Evolutionary conservation across 2,888 invertebrate genomes (phyloP), one percentile per base, ranked within the genome.

Genomic region (Phlogophora meticulosa): DNA sequence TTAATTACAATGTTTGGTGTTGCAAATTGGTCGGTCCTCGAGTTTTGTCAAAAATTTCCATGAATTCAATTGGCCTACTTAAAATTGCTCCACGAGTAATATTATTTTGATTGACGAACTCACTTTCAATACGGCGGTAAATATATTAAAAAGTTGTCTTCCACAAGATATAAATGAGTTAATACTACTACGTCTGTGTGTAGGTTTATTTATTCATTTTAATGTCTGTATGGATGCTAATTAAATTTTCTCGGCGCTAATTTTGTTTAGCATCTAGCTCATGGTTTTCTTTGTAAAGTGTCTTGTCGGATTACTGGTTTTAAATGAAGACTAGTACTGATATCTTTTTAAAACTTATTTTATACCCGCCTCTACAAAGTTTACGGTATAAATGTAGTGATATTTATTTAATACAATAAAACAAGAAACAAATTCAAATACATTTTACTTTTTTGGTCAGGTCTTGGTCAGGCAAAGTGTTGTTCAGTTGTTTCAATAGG

Each of bases 1-100:
- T 84, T 80, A 85, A 83, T 85, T 85, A 82, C 82, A 84, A 72
- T 86, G 79, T 89, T 88, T 88, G 85, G 86, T 84, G 79, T 81
- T 71, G 64, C 75, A 84, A 89, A 89, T 84, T 86, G 82, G 81
- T 72, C 60, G 80, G 83, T 80, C 82, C 81, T 83, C 57, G 59
- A 28, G 72, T 76, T 80, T 82, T 84, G 81, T 81, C 73, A 49
- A 38, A 58, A 69, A 78, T 83, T 83, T 74, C 78, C 71, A 78
- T 73, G 76, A 82, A 84, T 86, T 80, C 64, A 78, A 83, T 85
- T 82, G 72, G 71, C 71, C 20, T 24, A 43, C 20, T 61, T 64
- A 34, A 51, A 66, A 66, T 73, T 61, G 13, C 7, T 74, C 22
- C 10, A 15, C 22, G 9, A 13, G 28, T 2, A 46, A n/a, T 7